Conservation (phyloP, 1,140 invertebrate genomes). For the Drosophila ogumai region DNA sequence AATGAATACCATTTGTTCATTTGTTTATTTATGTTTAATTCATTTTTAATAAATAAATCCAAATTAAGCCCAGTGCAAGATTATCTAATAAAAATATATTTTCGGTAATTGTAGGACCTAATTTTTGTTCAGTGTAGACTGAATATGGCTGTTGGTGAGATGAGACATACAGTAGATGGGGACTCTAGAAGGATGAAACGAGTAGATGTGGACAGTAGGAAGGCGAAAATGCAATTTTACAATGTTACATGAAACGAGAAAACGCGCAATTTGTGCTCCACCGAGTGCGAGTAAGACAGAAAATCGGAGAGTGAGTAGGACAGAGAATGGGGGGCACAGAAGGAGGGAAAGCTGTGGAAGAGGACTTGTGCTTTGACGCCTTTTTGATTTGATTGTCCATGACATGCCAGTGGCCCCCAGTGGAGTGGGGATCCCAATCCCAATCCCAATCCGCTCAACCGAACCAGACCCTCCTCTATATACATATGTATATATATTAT, state of each 20-base stretch:
- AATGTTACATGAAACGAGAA: constrained; percentile 78
- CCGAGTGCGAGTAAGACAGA: constrained; percentile 6
- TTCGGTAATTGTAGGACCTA: too few species aligned
- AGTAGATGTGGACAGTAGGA: constrained; percentile 1
- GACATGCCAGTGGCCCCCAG: constrained; percentile 47
- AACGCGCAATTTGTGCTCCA: constrained; percentile 42
- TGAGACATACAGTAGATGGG: constrained; percentile 6
- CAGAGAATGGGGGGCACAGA: neutral
- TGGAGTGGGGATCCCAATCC: constrained; percentile 13
- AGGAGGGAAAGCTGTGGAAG: neutral
- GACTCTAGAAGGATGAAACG: constrained; percentile 1
- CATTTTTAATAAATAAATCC: neutral
- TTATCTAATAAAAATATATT: neutral
- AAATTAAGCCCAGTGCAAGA: neutral
- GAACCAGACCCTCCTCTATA: neutral
- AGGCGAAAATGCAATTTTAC: constrained; percentile 75
- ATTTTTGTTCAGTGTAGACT: neutral
- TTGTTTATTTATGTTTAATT: neutral
- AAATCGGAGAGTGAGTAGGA: neutral
- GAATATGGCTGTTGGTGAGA: neutral
- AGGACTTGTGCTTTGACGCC: constrained; percentile 76
- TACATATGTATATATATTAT: neutral
- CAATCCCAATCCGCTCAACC: constrained; percentile 10
- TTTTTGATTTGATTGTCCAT: constrained; percentile 81
- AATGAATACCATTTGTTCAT: neutral